phyloP scores from a whole-genome alignment of 2,888 invertebrate species.

The Carcina quercana region DNA sequence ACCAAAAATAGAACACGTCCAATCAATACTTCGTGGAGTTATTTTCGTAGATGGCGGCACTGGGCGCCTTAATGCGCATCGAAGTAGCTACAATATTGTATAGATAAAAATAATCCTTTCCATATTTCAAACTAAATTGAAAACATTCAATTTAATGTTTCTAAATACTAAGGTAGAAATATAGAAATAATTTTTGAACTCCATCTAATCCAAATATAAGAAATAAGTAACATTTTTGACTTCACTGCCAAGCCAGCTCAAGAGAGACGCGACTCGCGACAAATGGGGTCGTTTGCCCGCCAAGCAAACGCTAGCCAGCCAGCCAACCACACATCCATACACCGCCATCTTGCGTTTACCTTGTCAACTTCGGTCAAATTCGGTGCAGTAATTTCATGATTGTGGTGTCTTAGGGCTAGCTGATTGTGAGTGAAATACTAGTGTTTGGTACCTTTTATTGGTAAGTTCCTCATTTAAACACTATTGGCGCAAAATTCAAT shows the following conservation, averaged over 20 bases:
- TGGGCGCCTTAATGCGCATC: slow-evolving; percentile 21
- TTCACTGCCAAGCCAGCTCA: slow-evolving; percentile 11
- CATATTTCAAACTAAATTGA: no score
- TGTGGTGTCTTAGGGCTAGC: slow-evolving; percentile 36
- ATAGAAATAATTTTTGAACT: slow-evolving; percentile 1
- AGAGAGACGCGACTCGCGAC: no score
- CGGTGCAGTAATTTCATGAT: slow-evolving; percentile 53
- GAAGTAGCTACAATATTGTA: no score
- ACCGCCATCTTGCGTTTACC: slow-evolving; percentile 67
- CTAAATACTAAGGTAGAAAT: no score
- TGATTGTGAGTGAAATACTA: slow-evolving; percentile 43
- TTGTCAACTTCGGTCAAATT: slow-evolving; percentile 55
- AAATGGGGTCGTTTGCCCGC: slow-evolving; percentile 31
- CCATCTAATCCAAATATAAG: no score
- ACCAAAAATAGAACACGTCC: slow-evolving; percentile 44
- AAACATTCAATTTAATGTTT: no score
- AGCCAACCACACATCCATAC: slow-evolving; percentile 22
- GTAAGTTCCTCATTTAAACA: slow-evolving; percentile 52
- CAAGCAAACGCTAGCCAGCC: no score
- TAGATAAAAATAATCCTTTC: no score
- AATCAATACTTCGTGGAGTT: slow-evolving; percentile 40
- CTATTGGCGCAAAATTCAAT: slow-evolving; percentile 62
- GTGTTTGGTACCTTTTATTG: slow-evolving; percentile 42
- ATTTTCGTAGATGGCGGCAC: slow-evolving; percentile 49
- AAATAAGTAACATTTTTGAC: slow-evolving; percentile 12